These are phyloP conservation scores for Loriculus beryllinus DNA, from an alignment of 2,797 vertebrate genomes.

Conservation along the genomic window DNA sequence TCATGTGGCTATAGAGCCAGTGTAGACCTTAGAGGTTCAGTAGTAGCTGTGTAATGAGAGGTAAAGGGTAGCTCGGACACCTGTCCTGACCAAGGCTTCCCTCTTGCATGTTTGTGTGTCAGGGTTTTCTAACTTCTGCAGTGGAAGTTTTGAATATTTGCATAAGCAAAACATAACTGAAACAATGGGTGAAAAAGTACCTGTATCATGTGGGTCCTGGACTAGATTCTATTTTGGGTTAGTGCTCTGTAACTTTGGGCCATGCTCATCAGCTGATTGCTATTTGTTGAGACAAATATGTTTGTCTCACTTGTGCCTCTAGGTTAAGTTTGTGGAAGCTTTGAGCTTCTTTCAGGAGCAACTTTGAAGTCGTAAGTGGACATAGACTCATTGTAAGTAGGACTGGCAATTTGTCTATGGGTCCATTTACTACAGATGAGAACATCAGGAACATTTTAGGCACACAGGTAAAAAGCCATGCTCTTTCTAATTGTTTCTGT, in stretches of 20 bases:
- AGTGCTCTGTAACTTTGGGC: not conserved
- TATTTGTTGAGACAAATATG: not conserved
- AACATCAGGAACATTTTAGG: not conserved
- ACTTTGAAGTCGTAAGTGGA: not conserved
- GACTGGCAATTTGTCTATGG: rapidly evolving
- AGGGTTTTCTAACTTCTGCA: not conserved
- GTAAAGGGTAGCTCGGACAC: not conserved
- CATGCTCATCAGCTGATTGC: not conserved
- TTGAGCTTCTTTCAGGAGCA: not conserved
- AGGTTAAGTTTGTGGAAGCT: not conserved
- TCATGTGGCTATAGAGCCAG: not conserved
- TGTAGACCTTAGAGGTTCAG: not conserved
- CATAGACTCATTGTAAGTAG: not conserved
- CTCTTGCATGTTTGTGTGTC: not conserved
- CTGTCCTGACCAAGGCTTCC: not conserved
- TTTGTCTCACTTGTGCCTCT: not conserved
- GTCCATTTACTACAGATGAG: not conserved
- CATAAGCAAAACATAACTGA: not conserved
- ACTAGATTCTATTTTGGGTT: not conserved
- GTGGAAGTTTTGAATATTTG: not conserved
- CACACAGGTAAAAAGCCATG: not conserved
- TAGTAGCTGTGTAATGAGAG: not conserved
- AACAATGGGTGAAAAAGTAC: not conserved
- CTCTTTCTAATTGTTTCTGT: not conserved
- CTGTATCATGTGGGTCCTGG: not conserved